Percentiles rank a stretch among this genome's conserved stretches.
These are phyloP conservation scores for Drosophila fulvimacula DNA, from an alignment of 2,888 invertebrate species.

Conservation along the genomic window DNA sequence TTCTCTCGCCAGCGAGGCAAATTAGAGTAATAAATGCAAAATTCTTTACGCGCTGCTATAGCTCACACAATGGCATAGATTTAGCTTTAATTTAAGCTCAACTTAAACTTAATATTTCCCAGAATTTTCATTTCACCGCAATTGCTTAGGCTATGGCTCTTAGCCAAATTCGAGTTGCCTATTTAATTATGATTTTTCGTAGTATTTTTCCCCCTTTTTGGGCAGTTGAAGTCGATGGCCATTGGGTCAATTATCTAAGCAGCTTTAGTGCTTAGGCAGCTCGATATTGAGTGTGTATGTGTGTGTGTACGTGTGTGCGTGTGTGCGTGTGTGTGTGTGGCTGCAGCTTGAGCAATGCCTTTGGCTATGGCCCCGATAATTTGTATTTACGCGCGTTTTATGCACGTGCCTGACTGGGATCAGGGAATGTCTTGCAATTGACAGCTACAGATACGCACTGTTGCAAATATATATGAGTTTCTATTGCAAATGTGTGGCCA, in stretches of 20 bases:
- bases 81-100: neutral
- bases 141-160: neutral
- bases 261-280: slow-evolving; percentile 6
- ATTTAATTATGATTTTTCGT: neutral
- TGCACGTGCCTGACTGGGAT: slow-evolving; percentile 36
- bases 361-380: slow-evolving; percentile 22
- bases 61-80: no score
- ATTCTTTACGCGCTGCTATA: no score
- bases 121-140: neutral
- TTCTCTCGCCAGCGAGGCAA: no score
- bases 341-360: slow-evolving; percentile 21
- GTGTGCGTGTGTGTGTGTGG: no score
- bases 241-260: slow-evolving; percentile 6
- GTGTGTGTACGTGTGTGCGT: no score
- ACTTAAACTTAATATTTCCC: neutral
- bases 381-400: slow-evolving; percentile 49
- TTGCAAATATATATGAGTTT: slow-evolving; percentile 34
- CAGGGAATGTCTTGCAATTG: slow-evolving; percentile 37
- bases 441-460: slow-evolving; percentile 50
- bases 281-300: no score
- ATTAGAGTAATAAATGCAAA: no score
- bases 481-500: slow-evolving; percentile 33
- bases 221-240: neutral
- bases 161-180: neutral
- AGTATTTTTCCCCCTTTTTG: neutral